phyloP scores from a whole-genome alignment of 2,797 vertebrate species.

The Danionella dracula region DNA sequence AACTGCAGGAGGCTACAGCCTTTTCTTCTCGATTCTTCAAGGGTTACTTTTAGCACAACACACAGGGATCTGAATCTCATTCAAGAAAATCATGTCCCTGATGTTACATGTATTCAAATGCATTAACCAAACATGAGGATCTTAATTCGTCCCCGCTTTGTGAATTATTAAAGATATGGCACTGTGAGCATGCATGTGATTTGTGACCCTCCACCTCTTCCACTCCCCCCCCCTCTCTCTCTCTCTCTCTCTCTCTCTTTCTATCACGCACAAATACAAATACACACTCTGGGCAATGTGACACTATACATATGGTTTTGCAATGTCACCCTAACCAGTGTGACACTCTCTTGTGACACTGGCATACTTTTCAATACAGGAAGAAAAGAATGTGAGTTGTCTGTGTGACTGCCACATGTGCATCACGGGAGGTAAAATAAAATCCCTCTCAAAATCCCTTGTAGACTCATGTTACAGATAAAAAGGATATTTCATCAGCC shows the following conservation, averaged over 20 bases:
- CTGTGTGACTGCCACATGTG: background rate
- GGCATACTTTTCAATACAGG: conserved; percentile 30
- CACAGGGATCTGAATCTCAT: background rate
- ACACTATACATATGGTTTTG: conserved; percentile 7
- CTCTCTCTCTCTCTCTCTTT: no score
- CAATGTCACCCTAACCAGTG: conserved; percentile 30
- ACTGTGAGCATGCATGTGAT: conserved; percentile 6
- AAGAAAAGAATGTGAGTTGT: conserved; percentile 7
- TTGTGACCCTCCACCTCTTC: conserved; percentile 9
- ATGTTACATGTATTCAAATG: background rate
- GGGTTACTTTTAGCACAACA: background rate
- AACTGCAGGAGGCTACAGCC: no score
- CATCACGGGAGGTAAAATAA: background rate
- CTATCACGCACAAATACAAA: no score
- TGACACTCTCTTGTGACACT: conserved; percentile 14
- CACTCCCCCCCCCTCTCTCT: no score
- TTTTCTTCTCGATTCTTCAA: background rate
- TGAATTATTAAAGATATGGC: background rate
- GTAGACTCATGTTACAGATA: background rate
- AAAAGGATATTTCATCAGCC: conserved; percentile 23
- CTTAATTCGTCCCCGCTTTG: background rate
- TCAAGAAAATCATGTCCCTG: background rate
- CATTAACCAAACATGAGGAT: background rate
- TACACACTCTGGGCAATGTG: background rate
- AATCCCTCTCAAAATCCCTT: background rate